Conservation (phyloP, 2,888 invertebrate species). For the Troilus luridus region DNA sequence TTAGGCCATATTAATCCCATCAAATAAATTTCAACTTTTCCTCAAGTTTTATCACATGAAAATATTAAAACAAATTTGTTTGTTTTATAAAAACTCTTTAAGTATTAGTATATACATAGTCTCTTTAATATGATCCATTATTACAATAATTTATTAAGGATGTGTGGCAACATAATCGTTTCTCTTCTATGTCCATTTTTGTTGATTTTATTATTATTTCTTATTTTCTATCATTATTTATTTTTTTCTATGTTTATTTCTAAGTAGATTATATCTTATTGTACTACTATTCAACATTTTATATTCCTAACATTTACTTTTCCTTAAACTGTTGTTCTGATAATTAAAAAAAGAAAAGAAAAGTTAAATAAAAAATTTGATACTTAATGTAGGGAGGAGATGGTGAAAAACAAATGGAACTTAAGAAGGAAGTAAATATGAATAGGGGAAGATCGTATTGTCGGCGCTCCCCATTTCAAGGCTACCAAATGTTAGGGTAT, state of each 20-base stretch:
- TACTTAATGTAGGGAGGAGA: slow-evolving; percentile 48
- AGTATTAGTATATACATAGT: background rate
- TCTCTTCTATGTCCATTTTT: background rate
- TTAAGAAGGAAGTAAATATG: slow-evolving; percentile 24
- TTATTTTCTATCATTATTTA: background rate
- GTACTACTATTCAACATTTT: background rate
- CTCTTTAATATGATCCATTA: background rate
- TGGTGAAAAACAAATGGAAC: slow-evolving; percentile 1
- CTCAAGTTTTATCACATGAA: background rate
- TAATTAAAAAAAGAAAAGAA: background rate
- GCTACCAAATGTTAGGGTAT: slow-evolving; percentile 42
- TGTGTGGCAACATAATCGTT: background rate
- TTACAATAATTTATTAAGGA: background rate
- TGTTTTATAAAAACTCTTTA: background rate
- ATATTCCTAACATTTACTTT: background rate
- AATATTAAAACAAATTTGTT: background rate
- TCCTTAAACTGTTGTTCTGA: background rate
- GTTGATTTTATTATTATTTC: background rate
- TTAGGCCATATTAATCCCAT: background rate
- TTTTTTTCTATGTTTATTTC: background rate
- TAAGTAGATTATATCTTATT: background rate
- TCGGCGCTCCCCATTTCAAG: slow-evolving; percentile 55
- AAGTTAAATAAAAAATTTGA: background rate
- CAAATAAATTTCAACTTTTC: background rate
- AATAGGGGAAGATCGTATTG: slow-evolving; percentile 46